Evolutionary conservation across 2,888 invertebrate genomes (phyloP), one percentile per base, ranked within the genome.

Genomic region (Pardosa pseudoannulata): DNA sequence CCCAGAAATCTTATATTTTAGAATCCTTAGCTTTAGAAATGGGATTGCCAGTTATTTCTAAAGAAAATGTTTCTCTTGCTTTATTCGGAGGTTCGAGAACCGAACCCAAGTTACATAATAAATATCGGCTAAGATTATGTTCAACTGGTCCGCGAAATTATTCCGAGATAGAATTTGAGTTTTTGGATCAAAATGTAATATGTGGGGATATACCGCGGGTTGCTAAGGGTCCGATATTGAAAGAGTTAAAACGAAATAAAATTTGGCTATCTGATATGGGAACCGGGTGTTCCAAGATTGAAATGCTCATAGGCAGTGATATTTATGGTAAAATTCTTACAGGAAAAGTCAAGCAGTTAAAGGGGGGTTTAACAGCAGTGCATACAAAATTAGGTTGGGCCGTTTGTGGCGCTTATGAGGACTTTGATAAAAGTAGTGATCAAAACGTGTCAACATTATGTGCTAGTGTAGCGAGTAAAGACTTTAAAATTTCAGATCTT

Each of bases 281-380:
- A 62, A 13, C 56, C 11, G 50, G 28, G n/a, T 41, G 36, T 9
- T 23, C 74, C 1, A 27, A 67, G 13, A 31, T 78, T 5, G 78
- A 68, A n/a, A 62, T 68, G n/a, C 78, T 78, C 2, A 67, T 78
- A 19, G 68, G 68, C 13, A 68, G 50, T 50, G 68, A 78, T 16
- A 68, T 50, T 23, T 78, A 50, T 68, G 68, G 50, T 5, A 23
- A 29, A 16, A 56, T 36, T 28, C 27, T 67, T 13, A 78, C 32
- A n/a, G n/a, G n/a, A n/a, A n/a, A n/a, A n/a, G n/a, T n/a, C n/a
- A n/a, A n/a, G n/a, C n/a, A n/a, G n/a, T n/a, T n/a, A n/a, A n/a
- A n/a, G n/a, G n/a, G n/a, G n/a, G n/a, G n/a, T n/a, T n/a, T n/a
- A n/a, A n/a, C n/a, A n/a, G n/a, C n/a, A n/a, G n/a, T n/a, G n/a